Evolutionary conservation across 1,140 invertebrate genomes (phyloP).

Genomic region (Brachionus rotundiformis): DNA sequence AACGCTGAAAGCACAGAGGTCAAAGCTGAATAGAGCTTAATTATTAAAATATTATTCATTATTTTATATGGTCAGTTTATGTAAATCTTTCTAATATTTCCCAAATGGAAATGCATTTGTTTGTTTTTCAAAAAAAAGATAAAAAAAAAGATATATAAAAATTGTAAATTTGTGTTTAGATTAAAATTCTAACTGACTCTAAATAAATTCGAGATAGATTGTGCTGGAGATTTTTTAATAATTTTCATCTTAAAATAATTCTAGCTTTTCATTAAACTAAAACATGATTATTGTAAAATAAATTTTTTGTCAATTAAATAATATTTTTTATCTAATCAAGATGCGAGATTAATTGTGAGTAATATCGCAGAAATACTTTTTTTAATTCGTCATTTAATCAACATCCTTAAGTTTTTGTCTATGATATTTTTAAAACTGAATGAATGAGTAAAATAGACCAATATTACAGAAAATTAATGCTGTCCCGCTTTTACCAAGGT

Average conservation of each 20-base stretch:
- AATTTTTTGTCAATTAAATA: background rate
- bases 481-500: conserved; percentile 90
- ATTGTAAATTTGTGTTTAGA: conserved; percentile 17
- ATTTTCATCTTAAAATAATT: background rate
- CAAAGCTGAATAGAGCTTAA: background rate
- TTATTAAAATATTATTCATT: background rate
- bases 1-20: background rate
- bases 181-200: conserved; percentile 9
- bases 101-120: background rate
- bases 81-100: background rate
- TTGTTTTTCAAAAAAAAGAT: conserved; percentile 20
- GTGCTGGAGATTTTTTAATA: background rate
- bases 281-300: conserved; percentile 11
- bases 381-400: background rate
- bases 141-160: background rate
- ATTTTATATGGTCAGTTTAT: conserved; percentile 8
- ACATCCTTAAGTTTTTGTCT: background rate
- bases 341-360: conserved; percentile 1
- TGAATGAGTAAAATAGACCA: conserved; percentile 72
- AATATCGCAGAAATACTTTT: conserved; percentile 20
- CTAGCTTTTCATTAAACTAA: background rate
- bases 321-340: background rate
- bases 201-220: background rate
- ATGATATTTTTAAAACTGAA: background rate
- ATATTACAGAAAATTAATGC: conserved; percentile 81